Percentiles rank a stretch among this genome's conserved stretches.
phyloP scores from a whole-genome alignment of 2,888 invertebrate species.

The Mongoloraphidia duomilia region DNA sequence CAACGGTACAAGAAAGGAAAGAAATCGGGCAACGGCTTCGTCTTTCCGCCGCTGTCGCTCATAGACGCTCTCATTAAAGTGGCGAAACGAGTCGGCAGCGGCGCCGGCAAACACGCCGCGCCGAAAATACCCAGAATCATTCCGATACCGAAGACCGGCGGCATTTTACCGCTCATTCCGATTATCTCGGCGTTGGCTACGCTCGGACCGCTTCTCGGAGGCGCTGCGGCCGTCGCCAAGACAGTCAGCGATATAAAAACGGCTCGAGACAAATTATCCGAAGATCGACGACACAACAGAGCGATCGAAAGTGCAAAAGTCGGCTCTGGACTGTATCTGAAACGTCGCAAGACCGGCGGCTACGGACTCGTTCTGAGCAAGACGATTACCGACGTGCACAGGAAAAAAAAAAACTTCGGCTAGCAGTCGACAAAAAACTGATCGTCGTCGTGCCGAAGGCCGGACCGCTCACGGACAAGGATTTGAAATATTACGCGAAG shows the following conservation, averaged over 20 bases:
- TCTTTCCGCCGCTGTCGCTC: too few relatives aligned
- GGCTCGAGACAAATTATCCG: background rate
- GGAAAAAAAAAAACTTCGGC: too few relatives aligned
- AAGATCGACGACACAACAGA: background rate
- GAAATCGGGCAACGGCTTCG: too few relatives aligned
- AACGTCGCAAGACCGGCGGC: background rate
- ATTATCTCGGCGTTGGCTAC: too few relatives aligned
- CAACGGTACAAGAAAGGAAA: too few relatives aligned
- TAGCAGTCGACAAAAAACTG: too few relatives aligned
- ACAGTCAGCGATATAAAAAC: background rate
- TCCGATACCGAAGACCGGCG: constrained; percentile 18
- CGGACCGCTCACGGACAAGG: background rate
- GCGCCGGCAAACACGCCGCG: too few relatives aligned
- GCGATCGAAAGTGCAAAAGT: background rate
- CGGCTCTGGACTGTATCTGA: background rate
- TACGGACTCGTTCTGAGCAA: background rate
- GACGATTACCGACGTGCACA: too few relatives aligned
- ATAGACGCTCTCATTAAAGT: too few relatives aligned
- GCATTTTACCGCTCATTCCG: too few relatives aligned
- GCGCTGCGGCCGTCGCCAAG: constrained; percentile 10
- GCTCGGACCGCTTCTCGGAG: constrained; percentile 20
- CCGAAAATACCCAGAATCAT: constrained; percentile 17
- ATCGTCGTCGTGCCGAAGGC: too few relatives aligned
- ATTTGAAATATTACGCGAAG: background rate
- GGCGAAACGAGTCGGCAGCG: too few relatives aligned